A percentile compares a stretch with the other conserved stretches of the same genome.
These are phyloP conservation scores for Sprattus sprattus DNA, from an alignment of 2,113 vertebrate genomes.

Conservation along the genomic window DNA sequence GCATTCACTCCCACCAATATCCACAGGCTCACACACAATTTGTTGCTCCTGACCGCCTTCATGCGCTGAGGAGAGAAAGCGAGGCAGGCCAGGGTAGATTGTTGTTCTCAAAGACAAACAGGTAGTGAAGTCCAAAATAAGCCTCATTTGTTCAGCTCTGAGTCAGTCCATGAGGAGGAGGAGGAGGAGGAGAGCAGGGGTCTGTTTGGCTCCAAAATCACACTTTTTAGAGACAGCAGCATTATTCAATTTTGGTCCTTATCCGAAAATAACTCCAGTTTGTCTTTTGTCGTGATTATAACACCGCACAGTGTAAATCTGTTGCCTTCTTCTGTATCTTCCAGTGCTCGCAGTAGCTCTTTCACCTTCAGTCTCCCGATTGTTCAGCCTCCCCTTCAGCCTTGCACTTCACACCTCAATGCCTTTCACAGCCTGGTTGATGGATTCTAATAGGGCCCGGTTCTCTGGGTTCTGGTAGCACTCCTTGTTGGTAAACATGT, in stretches of 20 bases:
- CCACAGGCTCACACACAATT: slow-evolving; percentile 31
- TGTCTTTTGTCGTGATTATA: slow-evolving; percentile 35
- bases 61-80: slow-evolving; percentile 47
- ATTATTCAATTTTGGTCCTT: slow-evolving; percentile 48
- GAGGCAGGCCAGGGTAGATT: slow-evolving; percentile 45
- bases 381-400: not conserved
- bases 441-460: slow-evolving; percentile 93
- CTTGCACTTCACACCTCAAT: slow-evolving; percentile 85
- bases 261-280: slow-evolving; percentile 29
- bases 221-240: slow-evolving; percentile 44
- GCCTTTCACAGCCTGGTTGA: slow-evolving; percentile 96
- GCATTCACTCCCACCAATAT: not conserved
- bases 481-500: slow-evolving; percentile 98
- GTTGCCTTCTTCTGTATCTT: slow-evolving; percentile 30
- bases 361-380: not conserved
- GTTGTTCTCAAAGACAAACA: slow-evolving; percentile 45
- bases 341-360: accelerated
- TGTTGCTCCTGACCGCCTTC: slow-evolving; percentile 47
- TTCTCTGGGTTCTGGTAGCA: slow-evolving; percentile 97
- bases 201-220: slow-evolving; percentile 33
- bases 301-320: slow-evolving; percentile 45
- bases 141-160: not conserved
- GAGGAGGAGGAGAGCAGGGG: slow-evolving; percentile 13
- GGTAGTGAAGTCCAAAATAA: slow-evolving; percentile 35
- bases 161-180: not conserved